Evolutionary conservation across 2,888 invertebrate genomes (phyloP).

Genomic region (Timandra comae): DNA sequence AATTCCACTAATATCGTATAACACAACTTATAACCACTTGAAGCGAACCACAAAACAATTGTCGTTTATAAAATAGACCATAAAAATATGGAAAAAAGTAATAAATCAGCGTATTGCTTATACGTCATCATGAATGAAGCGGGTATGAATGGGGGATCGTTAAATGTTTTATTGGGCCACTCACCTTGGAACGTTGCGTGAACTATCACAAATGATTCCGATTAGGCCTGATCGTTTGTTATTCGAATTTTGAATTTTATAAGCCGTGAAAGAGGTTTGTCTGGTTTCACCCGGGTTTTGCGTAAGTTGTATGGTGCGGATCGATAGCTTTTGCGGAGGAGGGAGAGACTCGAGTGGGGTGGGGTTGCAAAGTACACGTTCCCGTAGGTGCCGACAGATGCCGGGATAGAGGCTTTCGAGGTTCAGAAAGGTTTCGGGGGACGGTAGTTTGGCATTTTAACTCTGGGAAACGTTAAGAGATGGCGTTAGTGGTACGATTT

Average conservation of each 20-base stretch:
- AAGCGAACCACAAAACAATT: constrained; percentile 13
- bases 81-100: constrained; percentile 27
- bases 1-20: constrained; percentile 13
- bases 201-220: constrained; percentile 24
- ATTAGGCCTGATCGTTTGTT: constrained; percentile 44
- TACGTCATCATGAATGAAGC: constrained; percentile 52
- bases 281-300: constrained; percentile 47
- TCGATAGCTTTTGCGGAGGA: constrained; percentile 54
- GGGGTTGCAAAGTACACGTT: constrained; percentile 35
- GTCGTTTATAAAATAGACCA: constrained; percentile 21
- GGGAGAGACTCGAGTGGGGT: constrained; percentile 26
- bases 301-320: constrained; percentile 57
- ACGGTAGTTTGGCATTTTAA: constrained; percentile 3
- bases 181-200: constrained; percentile 33
- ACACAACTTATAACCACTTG: no score
- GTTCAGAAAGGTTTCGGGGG: background rate
- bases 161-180: constrained; percentile 28
- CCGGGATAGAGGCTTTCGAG: constrained; percentile 36
- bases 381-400: constrained; percentile 54
- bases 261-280: constrained; percentile 47
- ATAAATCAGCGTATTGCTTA: constrained; percentile 32
- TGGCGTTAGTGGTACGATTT: no score
- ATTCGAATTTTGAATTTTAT: constrained; percentile 38
- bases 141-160: constrained; percentile 33
- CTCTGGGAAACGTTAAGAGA: no score